Percentiles rank a stretch among this genome's conserved stretches.
phyloP scores from a whole-genome alignment of 2,797 vertebrate species.

The Chelonia mydas region DNA sequence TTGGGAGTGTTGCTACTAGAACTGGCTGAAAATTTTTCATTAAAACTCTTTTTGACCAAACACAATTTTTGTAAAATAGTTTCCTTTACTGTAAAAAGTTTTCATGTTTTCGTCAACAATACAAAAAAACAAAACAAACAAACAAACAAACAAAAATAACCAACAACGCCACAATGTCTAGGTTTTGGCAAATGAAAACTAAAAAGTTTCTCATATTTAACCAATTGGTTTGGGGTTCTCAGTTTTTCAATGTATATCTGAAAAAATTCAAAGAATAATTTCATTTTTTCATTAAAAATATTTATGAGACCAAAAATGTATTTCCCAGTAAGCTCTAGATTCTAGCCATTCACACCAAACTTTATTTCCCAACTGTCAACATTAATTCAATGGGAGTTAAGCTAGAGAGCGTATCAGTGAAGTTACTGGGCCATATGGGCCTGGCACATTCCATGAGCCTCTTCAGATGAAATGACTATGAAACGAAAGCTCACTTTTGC shows the following conservation, averaged over 20 bases:
- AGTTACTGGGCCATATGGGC: background rate
- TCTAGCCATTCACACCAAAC: background rate
- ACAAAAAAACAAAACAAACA: background rate
- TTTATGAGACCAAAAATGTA: background rate
- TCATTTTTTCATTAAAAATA: background rate
- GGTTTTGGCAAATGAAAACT: background rate
- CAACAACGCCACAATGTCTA: background rate
- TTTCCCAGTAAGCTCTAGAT: background rate
- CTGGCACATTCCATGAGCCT: background rate
- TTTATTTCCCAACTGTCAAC: background rate
- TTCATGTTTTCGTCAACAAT: background rate
- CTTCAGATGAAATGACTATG: constrained; percentile 40
- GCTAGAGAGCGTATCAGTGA: background rate
- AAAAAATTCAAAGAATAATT: background rate
- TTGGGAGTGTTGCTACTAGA: background rate
- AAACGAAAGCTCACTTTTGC: constrained; percentile 32
- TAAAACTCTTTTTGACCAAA: background rate
- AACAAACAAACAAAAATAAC: too few species aligned
- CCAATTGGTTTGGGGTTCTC: background rate
- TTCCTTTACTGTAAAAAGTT: background rate
- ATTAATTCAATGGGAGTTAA: background rate
- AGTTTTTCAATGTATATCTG: background rate
- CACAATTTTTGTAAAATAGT: background rate
- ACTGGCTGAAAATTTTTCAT: background rate
- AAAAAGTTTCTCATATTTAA: background rate